phyloP scores from a whole-genome alignment of 2,888 invertebrate genomes.

The Trachelus iudaicus region DNA sequence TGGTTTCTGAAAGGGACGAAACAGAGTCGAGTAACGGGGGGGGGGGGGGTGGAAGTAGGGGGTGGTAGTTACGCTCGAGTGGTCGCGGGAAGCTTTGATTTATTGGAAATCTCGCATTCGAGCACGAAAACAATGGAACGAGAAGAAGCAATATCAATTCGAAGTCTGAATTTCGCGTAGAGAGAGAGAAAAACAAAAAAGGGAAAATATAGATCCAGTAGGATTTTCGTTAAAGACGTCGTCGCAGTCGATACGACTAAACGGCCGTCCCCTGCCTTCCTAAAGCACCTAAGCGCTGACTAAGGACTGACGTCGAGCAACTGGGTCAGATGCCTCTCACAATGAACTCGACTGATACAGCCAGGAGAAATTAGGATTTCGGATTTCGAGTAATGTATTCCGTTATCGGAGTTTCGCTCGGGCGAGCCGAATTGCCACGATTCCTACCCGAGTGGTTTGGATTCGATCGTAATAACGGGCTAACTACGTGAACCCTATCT shows the following conservation, averaged over 20 bases:
- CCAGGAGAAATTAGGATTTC: conserved; percentile 35
- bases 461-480: neutral
- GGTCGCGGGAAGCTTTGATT: conserved; percentile 29
- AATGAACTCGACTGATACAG: conserved; percentile 9
- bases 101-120: conserved; percentile 21
- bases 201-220: too few species aligned
- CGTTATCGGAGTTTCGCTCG: neutral
- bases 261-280: fast-evolving
- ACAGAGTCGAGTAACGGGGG: too few species aligned
- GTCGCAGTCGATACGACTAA: neutral
- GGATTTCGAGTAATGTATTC: conserved; percentile 21
- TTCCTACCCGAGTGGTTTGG: neutral
- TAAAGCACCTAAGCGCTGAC: neutral
- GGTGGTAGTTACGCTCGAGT: conserved; percentile 6
- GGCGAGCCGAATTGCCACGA: neutral
- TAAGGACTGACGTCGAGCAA: neutral
- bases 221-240: neutral
- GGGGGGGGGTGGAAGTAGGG: too few species aligned
- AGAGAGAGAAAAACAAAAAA: neutral
- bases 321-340: conserved; percentile 6
- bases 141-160: conserved; percentile 36
- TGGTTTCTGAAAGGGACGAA: neutral
- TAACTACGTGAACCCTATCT: neutral
- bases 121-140: conserved; percentile 34
- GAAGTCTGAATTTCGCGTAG: neutral